Percentiles rank a stretch among this genome's conserved stretches.
These are phyloP conservation scores for Acrobasis repandana DNA, from an alignment of 2,888 invertebrate species.

Conservation along the genomic window DNA sequence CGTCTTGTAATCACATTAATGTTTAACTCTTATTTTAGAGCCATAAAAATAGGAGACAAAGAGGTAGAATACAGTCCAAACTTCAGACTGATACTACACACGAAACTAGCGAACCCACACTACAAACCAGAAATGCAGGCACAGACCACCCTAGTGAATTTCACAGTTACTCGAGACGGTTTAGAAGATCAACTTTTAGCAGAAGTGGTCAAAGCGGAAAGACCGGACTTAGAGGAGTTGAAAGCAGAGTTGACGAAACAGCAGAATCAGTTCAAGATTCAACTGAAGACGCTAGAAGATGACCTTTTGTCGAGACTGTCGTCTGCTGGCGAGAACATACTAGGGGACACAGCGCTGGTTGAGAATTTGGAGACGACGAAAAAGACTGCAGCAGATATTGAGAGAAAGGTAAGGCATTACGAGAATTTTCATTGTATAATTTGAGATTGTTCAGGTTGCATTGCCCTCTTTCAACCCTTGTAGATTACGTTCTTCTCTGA, in stretches of 20 bases:
- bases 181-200: conserved; percentile 97
- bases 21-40: conserved; percentile 77
- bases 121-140: conserved; percentile 99
- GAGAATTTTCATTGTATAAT: neutral
- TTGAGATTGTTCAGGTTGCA: no score
- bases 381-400: conserved; percentile 97
- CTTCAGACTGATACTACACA: conserved; percentile 95
- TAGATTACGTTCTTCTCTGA: no score
- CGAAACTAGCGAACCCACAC: conserved; percentile 98
- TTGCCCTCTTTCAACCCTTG: no score
- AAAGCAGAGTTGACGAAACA: conserved; percentile 97
- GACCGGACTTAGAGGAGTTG: conserved; percentile 96
- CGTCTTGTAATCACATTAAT: no score
- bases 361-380: conserved; percentile 98
- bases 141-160: conserved; percentile 97
- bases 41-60: conserved; percentile 98
- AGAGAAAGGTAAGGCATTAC: conserved; percentile 86
- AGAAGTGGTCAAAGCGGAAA: conserved; percentile 97
- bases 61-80: conserved; percentile 96
- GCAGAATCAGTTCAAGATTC: conserved; percentile 98
- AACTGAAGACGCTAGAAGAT: conserved; percentile 95
- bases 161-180: conserved; percentile 97
- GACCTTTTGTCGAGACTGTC: conserved; percentile 94
- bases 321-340: conserved; percentile 95
- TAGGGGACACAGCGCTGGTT: conserved; percentile 96